Base-by-base conservation (phyloP, 2,797 vertebrate genomes). In the Podarcis lilfordi region DNA sequence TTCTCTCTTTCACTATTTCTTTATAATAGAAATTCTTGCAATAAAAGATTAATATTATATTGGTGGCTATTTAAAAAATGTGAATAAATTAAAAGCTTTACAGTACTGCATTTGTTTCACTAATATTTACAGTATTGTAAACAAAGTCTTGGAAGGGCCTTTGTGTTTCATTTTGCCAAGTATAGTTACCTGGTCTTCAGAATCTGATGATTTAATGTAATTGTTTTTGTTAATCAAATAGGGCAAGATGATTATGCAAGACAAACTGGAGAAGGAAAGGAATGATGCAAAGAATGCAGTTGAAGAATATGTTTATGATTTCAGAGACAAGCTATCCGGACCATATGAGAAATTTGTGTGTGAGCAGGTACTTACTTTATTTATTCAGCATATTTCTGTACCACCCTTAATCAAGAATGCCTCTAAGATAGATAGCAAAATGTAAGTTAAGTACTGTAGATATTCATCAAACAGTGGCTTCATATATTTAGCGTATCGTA, bases 211-310 rank as follows among this genome's bases (percentile, higher is more conserved):
- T 2, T 8, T 64, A 1, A 25, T 81, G 13, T 69, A 88, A 9
- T 86, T 80, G 45, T 9, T 71, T 84, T 71, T 92, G 85, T 27
- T 90, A 89, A 69, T 86, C 59, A 80, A 45, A 86, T 93, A 98
- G 97, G 96, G 96, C 25, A 97, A 97, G 93, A 98, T 98, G 97
- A 97, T 98, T 77, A 97, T 97, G 95, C 98, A 98, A 90, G 97
- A 98, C 92, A 97, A 97, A 71, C 90, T 97, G 90, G 98, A 98
- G 91, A 98, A 97, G 92, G 97, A 98, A 91, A 95, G 97, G 86
- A 98, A 97, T 27, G 97, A 97, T 86, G 98, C 97, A 19, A 98
- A 98, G 93, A 98, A 98, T 25, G 97, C 97, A 1, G 97, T 98
- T 64, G 97, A 98, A 85, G 98, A 98, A 43, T 97, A 97, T 72